These are phyloP conservation scores for Ormyrus thymus DNA, from an alignment of 2,888 invertebrate species.

Conservation along the genomic window DNA sequence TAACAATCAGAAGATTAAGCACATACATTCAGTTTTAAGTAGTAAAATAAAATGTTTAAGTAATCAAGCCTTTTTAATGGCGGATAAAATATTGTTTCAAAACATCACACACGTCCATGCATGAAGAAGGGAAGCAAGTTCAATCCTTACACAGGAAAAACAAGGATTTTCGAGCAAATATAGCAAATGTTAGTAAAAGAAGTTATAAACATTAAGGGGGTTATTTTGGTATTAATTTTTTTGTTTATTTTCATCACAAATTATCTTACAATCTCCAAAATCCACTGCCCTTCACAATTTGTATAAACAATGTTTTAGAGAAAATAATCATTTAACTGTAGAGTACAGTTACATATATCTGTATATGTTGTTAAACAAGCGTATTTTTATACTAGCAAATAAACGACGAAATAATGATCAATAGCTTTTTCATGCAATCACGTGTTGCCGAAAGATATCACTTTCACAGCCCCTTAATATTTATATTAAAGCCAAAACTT, in stretches of 20 bases:
- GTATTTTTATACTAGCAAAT: conserved; percentile 21
- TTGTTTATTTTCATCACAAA: conserved; percentile 24
- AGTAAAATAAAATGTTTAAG: conserved; percentile 26
- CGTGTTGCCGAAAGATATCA: background rate
- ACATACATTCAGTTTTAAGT: conserved; percentile 22
- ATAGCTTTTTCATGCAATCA: conserved; percentile 22
- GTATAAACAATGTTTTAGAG: background rate
- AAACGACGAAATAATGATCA: conserved; percentile 16
- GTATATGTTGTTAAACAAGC: background rate
- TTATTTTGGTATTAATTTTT: conserved; percentile 17
- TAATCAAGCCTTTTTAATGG: conserved; percentile 10
- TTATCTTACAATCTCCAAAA: conserved; percentile 34
- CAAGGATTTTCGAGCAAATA: conserved; percentile 29
- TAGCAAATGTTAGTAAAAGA: conserved; percentile 47
- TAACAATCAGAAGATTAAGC: conserved; percentile 17
- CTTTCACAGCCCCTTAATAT: conserved; percentile 44
- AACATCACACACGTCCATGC: conserved; percentile 43
- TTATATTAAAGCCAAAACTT: conserved; percentile 3
- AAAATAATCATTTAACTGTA: background rate
- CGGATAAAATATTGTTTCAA: conserved; percentile 9
- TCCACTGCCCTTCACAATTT: conserved; percentile 7
- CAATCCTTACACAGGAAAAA: conserved; percentile 38
- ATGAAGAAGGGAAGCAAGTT: conserved; percentile 51
- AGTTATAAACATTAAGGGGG: conserved; percentile 34
- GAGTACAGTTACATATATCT: background rate